Base-by-base conservation (phyloP, 2,113 vertebrate species). In the Motacilla alba region DNA sequence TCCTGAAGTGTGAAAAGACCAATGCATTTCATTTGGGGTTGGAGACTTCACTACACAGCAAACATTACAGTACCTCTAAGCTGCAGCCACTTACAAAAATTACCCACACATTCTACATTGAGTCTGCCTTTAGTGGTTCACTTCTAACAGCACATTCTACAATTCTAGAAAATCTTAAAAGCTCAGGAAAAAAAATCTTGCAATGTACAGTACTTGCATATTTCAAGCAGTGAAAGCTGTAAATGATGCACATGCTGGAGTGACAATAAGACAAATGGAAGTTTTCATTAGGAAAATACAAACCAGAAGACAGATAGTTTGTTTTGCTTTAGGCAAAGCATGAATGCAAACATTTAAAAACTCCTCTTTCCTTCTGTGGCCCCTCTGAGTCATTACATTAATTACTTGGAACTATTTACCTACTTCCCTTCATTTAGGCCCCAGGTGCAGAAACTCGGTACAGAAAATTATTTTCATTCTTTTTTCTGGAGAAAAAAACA, bases 311-410 rank as follows among this genome's bases (percentile, higher is more conserved):
- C 62, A 91, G 84, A 97, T 87, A 94, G 63, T 84, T 96, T 96
- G 93, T 96, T 97, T 96, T 96, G 85, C 93, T 97, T 93, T 96
- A 93, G 87, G 94, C 94, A 89, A 93, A 85, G 85, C 79, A 88
- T 92, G 93, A 94, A 96, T 81, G 92, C 93, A 95, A 96, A 95
- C 92, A 95, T 96, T 96, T 93, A 60, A 96, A 94, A 95, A 92
- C 90, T 94, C 95, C 85, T 49, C 68, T 93, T 96, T 96, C 85
- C 83, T 94, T 94, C 90, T 90, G 68, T 96, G 93, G 92, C 83
- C 93, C 53, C 92, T 93, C 72, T 86, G 82, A 96, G 86, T 93
- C 85, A 95, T 95, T 95, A 93, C 55, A 95, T 87, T 96, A 94
- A 97, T 96, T 96, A 90, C 79, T 92, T 94, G 80, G 90, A 96